Evolutionary conservation across 2,888 invertebrate species (phyloP), one percentile per base, ranked within the genome.

Genomic region (Athalia circularis): DNA sequence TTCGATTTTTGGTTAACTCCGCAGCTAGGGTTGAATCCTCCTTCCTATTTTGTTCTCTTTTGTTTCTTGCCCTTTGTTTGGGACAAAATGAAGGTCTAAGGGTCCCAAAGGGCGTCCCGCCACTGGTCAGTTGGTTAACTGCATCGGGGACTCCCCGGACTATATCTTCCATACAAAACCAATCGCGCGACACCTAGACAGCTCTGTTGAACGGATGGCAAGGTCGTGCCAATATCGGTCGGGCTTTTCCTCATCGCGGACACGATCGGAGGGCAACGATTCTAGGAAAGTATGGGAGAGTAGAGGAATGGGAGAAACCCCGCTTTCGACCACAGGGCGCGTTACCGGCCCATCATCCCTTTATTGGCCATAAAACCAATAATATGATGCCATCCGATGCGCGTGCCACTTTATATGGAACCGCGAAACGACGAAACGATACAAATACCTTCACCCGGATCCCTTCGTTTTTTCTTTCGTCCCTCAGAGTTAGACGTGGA

Each of bases 291-390:
- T 29, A 29, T 29, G 29, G 29, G 29, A 29, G 64, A 11, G 6
- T 8, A 65, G 64, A 50, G 74, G 62, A 48, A 45, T 62, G 61
- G 81, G 80, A 81, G 72, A 82, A 80, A 83, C 81, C 78, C 74
- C 78, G 29, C 29, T 79, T 79, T 80, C 81, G 75, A 77, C 79
- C 79, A 62, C 74, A 15, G 80, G 78, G 48, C 59, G 80, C 82
- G 83, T 82, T 84, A 82, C 83, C 83, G 84, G 83, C 82, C 82
- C 82, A 85, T 86, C 85, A 81, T 84, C 85, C 85, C 84, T 88
- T 89, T 90, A 90, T 90, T 89, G 90, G 86, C 89, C 86, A 89
- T 90, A 90, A 90, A 90, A 87, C 88, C 88, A 90, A 89, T 90
- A 90, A 90, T 89, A 84, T 87, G 87, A 86, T 85, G 83, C 86